Percentiles rank a stretch among this genome's conserved stretches.
Evolutionary conservation across 2,888 invertebrate genomes (phyloP).

Genomic region (Himalopsyche anomala): DNA sequence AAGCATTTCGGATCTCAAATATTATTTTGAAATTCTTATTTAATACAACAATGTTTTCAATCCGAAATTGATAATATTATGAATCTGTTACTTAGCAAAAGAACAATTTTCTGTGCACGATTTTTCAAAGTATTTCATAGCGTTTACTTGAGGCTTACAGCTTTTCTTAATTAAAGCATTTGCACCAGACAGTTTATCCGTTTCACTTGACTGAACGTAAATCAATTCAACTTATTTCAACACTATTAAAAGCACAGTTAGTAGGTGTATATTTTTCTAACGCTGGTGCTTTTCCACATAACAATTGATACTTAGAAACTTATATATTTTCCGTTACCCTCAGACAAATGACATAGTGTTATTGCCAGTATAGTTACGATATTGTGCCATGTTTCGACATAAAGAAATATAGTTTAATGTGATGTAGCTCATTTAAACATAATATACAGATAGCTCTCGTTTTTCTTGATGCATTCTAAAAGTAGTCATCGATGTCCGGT

Average conservation of each 20-base stretch:
- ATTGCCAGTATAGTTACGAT: constrained; percentile 62
- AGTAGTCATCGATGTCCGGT: constrained; percentile 48
- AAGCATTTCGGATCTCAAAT: neutral
- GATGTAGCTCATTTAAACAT: constrained; percentile 48
- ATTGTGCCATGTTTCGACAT: constrained; percentile 63
- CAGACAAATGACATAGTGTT: constrained; percentile 63
- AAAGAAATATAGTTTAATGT: constrained; percentile 60
- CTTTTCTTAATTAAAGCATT: constrained; percentile 3
- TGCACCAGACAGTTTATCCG: constrained; percentile 1
- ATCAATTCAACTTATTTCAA: constrained; percentile 58
- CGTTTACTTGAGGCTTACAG: neutral
- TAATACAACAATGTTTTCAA: neutral
- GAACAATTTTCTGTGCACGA: neutral
- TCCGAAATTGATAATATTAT: neutral
- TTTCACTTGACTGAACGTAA: constrained; percentile 53
- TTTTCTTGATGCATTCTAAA: constrained; percentile 53
- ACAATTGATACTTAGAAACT: constrained; percentile 51
- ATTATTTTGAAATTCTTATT: neutral
- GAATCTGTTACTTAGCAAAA: neutral
- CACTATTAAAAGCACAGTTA: constrained; percentile 58
- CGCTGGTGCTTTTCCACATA: constrained; percentile 27
- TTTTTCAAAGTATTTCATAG: neutral
- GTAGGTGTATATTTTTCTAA: constrained; percentile 49
- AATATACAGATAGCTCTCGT: constrained; percentile 51
- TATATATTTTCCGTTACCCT: constrained; percentile 54